These are phyloP conservation scores for Paelopatides confundens DNA, from an alignment of 53 echinoderm and acorn worm species.

Conservation along the genomic window DNA sequence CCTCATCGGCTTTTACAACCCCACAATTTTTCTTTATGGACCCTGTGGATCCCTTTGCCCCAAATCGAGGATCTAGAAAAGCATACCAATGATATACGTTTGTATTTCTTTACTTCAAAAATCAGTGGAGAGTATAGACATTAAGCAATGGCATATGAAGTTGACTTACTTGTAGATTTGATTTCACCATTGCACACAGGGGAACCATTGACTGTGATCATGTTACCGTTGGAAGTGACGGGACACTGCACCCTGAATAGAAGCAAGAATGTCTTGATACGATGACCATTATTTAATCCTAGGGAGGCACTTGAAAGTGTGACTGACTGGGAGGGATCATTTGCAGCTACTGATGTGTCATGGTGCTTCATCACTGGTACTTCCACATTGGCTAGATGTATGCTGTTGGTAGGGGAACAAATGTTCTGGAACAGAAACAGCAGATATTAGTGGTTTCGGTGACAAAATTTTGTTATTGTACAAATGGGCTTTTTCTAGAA, in stretches of 20 bases:
- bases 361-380: constrained; percentile 50
- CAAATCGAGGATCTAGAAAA: too few species aligned
- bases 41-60: too few species aligned
- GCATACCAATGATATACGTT: too few species aligned
- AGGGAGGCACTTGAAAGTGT: constrained; percentile 57
- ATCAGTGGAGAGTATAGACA: too few species aligned
- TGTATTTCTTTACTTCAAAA: too few species aligned
- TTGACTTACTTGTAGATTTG: constrained; percentile 21
- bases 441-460: background rate
- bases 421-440: constrained; percentile 30
- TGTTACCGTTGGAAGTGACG: background rate
- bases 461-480: too few species aligned
- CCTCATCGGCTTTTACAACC: too few species aligned
- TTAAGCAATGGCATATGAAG: background rate
- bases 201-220: constrained; percentile 10
- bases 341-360: background rate
- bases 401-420: constrained; percentile 44
- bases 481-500: too few species aligned
- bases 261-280: constrained; percentile 84
- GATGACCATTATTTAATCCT: constrained; percentile 82
- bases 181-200: constrained; percentile 80
- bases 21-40: too few species aligned
- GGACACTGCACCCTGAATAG: constrained; percentile 81
- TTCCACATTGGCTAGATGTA: constrained; percentile 43
- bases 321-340: constrained; percentile 9